A percentile compares a stretch with the other conserved stretches of the same genome.
Conservation (phyloP, 2,113 vertebrate species). For the Hepsetus odoe region DNA sequence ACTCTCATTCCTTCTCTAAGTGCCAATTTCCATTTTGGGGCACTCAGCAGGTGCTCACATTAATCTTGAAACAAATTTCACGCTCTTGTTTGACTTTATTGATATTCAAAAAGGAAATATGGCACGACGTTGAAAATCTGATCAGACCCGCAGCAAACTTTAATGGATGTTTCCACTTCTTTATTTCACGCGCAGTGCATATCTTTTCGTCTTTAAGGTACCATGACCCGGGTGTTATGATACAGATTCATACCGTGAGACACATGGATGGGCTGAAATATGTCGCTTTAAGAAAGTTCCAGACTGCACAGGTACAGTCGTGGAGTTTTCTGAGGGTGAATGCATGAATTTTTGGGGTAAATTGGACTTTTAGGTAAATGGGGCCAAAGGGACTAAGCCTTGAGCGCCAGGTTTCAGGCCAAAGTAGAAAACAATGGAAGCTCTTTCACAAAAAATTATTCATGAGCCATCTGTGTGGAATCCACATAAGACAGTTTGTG, state of each 20-base stretch:
- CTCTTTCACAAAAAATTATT: too few species aligned
- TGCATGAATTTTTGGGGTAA: background rate
- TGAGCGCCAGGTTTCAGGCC: too few species aligned
- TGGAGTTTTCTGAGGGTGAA: background rate
- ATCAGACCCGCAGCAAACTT: conserved; percentile 62
- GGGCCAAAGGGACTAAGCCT: too few species aligned
- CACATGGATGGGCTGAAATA: background rate
- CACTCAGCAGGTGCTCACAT: conserved; percentile 73
- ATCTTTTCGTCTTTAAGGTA: conserved; percentile 43
- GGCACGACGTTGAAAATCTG: conserved; percentile 66
- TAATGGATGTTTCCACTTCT: conserved; percentile 67
- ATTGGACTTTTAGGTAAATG: background rate
- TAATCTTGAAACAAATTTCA: conserved; percentile 78
- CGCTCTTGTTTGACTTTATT: conserved; percentile 73
- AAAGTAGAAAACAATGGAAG: too few species aligned
- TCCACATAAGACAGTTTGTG: too few species aligned
- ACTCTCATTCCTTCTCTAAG: conserved; percentile 76
- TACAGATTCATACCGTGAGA: conserved; percentile 19
- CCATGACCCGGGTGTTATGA: conserved; percentile 25
- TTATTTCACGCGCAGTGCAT: conserved; percentile 42
- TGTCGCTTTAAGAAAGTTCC: background rate
- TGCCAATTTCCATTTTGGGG: conserved; percentile 74
- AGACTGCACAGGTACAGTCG: background rate
- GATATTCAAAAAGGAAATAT: conserved; percentile 72
- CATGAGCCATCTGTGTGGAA: too few species aligned